These are phyloP conservation scores for Melanotus villosus DNA, from an alignment of 2,888 invertebrate genomes.

Conservation along the genomic window DNA sequence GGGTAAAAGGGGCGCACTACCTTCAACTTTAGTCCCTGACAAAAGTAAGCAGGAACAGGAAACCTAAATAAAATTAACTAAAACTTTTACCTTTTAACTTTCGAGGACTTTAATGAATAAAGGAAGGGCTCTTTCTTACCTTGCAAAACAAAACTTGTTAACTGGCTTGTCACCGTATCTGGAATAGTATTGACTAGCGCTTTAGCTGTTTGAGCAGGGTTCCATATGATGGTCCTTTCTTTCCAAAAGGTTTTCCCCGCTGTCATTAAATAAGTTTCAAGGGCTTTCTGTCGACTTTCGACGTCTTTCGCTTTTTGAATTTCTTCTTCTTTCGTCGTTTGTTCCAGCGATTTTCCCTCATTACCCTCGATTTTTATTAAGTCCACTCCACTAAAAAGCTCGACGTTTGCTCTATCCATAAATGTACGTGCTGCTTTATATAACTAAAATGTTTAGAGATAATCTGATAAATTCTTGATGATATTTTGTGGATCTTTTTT, in stretches of 20 bases:
- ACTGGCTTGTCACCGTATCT: constrained; percentile 6
- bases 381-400: constrained; percentile 4
- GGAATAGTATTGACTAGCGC: constrained; percentile 10
- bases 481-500: too few species aligned
- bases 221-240: constrained; percentile 71
- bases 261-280: constrained; percentile 73
- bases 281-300: constrained; percentile 71
- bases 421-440: background rate
- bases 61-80: background rate
- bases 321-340: constrained; percentile 62
- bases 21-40: too few species aligned
- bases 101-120: too few species aligned
- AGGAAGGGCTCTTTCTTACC: constrained; percentile 11
- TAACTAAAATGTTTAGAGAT: background rate
- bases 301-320: constrained; percentile 70
- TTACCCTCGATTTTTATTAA: background rate
- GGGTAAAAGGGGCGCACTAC: too few species aligned
- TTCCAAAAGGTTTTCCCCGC: constrained; percentile 72
- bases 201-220: constrained; percentile 67
- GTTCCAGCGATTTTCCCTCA: constrained; percentile 21
- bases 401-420: background rate
- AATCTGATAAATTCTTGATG: too few species aligned
- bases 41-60: too few species aligned
- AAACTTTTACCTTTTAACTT: background rate
- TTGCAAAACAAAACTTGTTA: constrained; percentile 24